phyloP scores from a whole-genome alignment of 2,113 vertebrate genomes.

The Taurulus bubalis region DNA sequence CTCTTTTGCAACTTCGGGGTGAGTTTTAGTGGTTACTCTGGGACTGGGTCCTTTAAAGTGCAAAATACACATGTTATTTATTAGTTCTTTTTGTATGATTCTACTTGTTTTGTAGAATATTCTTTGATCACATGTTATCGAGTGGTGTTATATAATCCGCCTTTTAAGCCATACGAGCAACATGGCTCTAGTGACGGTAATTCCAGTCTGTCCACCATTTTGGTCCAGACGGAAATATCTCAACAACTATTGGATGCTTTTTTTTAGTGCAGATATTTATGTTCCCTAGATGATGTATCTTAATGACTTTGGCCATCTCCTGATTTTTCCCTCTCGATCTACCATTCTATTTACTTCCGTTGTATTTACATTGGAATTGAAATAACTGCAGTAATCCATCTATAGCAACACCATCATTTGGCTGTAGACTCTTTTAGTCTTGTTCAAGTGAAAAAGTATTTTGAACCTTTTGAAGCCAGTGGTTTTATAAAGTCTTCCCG shows the following conservation, averaged over 20 bases:
- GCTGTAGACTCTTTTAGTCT: not conserved
- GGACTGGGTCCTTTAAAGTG: conserved; percentile 10
- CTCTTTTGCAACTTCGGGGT: conserved; percentile 12
- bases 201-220: not conserved
- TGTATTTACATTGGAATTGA: not conserved
- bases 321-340: not conserved
- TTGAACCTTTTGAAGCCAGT: not conserved
- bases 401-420: not conserved
- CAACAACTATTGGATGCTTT: not conserved
- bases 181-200: not conserved
- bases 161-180: not conserved
- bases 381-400: not conserved
- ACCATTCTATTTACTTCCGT: not conserved
- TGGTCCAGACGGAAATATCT: not conserved
- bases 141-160: not conserved
- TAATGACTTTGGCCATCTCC: not conserved
- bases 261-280: not conserved
- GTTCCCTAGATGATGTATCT: not conserved
- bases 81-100: conserved; percentile 1
- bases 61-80: conserved; percentile 13
- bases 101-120: conserved; percentile 1
- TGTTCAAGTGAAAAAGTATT: not conserved
- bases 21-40: conserved; percentile 26
- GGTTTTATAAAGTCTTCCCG: not conserved
- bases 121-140: not conserved